Evolutionary conservation across 2,888 invertebrate genomes (phyloP).

Genomic region (Drosophila suboccidentalis): DNA sequence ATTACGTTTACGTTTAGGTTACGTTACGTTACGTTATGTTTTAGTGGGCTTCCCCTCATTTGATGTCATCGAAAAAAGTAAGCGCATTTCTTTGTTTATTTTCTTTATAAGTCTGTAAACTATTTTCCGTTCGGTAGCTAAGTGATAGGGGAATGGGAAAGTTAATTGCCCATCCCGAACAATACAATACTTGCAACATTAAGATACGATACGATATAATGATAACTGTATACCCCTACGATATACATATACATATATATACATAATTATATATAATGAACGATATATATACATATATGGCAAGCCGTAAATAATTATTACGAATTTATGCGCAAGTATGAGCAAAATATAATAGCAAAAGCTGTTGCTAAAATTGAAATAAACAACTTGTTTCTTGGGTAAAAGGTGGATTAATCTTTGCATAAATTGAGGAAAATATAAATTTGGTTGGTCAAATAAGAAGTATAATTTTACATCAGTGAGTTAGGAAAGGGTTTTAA

Average conservation of each 20-base stretch:
- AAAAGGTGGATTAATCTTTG: background rate
- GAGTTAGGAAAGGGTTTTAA: too few relatives aligned
- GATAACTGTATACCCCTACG: constrained; percentile 62
- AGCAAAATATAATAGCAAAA: constrained; percentile 68
- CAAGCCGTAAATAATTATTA: constrained; percentile 72
- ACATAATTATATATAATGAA: constrained; percentile 27
- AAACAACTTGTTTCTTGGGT: background rate
- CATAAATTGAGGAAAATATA: background rate
- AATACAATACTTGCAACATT: constrained; percentile 73
- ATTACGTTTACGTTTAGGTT: constrained; percentile 63
- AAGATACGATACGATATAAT: constrained; percentile 67
- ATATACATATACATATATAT: constrained; percentile 37
- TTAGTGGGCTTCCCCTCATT: constrained; percentile 68
- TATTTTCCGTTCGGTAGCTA: constrained; percentile 66
- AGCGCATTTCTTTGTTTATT: constrained; percentile 62
- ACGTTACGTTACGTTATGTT: constrained; percentile 50
- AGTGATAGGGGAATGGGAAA: constrained; percentile 68
- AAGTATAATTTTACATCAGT: too few relatives aligned
- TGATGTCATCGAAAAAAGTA: constrained; percentile 36
- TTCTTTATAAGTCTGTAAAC: constrained; percentile 51
- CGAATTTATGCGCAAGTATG: constrained; percentile 80
- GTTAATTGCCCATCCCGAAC: constrained; percentile 59
- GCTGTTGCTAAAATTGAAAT: constrained; percentile 59
- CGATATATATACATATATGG: constrained; percentile 45
- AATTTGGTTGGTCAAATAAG: too few relatives aligned